These are phyloP conservation scores for Tricholaema leucomelas DNA, from an alignment of 2,113 vertebrate species.

Conservation along the genomic window DNA sequence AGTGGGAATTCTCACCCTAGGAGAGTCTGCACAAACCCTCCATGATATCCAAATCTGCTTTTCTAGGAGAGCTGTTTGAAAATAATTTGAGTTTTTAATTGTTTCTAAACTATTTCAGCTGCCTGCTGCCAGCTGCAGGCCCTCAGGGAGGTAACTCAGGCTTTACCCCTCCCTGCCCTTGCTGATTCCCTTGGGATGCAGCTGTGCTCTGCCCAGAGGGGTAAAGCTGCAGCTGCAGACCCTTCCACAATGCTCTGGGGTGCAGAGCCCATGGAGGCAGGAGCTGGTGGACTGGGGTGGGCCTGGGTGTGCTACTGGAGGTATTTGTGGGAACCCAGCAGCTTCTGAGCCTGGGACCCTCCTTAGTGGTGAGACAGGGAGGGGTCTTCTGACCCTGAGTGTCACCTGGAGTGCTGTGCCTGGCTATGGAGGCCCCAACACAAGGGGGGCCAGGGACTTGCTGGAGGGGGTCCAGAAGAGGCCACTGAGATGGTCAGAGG, in stretches of 20 bases:
- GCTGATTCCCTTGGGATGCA: not conserved
- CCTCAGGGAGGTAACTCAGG: not conserved
- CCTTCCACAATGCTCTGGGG: not conserved
- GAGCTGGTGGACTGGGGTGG: not conserved
- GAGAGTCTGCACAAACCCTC: not conserved
- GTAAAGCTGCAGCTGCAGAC: not conserved
- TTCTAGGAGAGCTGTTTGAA: not conserved
- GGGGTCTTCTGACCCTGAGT: accelerated
- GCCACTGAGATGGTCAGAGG: too few relatives aligned
- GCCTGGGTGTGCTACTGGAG: not conserved
- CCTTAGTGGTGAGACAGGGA: accelerated
- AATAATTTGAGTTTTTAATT: not conserved
- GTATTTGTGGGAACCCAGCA: not conserved
- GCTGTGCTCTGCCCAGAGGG: not conserved
- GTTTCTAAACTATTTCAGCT: accelerated
- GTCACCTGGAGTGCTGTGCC: not conserved
- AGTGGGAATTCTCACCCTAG: not conserved
- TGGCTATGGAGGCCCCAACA: too few relatives aligned
- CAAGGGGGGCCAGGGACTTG: too few relatives aligned
- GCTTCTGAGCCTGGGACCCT: not conserved
- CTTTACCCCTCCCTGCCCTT: not conserved
- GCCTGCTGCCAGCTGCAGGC: not conserved
- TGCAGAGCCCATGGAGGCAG: not conserved
- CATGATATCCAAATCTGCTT: not conserved
- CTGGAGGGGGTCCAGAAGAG: too few relatives aligned